Conservation (phyloP, 2,888 invertebrate species). For the Rapana venosa region DNA sequence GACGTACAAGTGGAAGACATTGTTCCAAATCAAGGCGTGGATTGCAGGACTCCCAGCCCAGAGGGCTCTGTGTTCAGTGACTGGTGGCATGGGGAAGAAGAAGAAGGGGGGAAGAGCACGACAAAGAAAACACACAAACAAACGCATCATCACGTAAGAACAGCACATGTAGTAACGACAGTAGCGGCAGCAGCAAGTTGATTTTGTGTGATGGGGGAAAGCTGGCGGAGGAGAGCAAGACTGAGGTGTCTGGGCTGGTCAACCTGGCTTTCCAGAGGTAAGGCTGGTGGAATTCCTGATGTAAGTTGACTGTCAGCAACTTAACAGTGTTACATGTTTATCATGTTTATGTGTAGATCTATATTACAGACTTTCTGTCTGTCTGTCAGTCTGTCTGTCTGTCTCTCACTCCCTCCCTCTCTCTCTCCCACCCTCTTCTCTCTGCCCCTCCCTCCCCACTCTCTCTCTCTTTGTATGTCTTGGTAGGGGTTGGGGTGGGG, state of each 20-base stretch:
- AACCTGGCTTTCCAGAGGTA: constrained; percentile 27
- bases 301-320: too few relatives aligned
- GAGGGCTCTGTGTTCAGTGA: constrained; percentile 44
- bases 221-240: constrained; percentile 45
- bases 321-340: background rate
- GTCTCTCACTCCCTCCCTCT: too few relatives aligned
- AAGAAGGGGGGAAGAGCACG: background rate
- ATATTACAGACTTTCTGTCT: background rate
- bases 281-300: background rate
- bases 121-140: constrained; percentile 32
- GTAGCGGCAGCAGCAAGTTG: constrained; percentile 33
- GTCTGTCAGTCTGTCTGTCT: background rate
- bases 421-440: too few relatives aligned
- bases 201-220: constrained; percentile 41
- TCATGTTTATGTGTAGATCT: background rate
- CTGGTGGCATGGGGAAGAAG: constrained; percentile 26
- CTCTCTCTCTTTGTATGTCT: too few relatives aligned
- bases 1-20: constrained; percentile 6
- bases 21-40: background rate
- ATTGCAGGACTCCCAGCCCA: constrained; percentile 36
- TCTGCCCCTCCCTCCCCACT: too few relatives aligned
- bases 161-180: constrained; percentile 6
- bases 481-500: too few relatives aligned
- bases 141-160: background rate
- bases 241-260: constrained; percentile 22